These are phyloP conservation scores for Drosophila incognita DNA, from an alignment of 2,888 invertebrate genomes.

Conservation along the genomic window DNA sequence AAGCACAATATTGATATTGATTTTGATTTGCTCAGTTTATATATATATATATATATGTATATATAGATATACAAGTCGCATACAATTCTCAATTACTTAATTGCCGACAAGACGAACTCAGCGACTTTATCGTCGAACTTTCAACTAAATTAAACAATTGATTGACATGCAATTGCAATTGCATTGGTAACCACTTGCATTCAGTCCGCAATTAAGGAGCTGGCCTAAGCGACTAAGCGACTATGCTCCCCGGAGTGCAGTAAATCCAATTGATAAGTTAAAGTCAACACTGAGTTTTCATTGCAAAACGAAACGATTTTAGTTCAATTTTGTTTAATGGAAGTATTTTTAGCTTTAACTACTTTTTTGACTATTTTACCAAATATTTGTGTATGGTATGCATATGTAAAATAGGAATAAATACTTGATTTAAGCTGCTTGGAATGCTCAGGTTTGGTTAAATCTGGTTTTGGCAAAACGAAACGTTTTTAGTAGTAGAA, in stretches of 20 bases:
- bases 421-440: neutral
- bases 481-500: neutral
- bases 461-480: neutral
- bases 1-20: conserved; percentile 77
- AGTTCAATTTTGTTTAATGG: neutral
- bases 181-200: conserved; percentile 20
- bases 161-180: conserved; percentile 43
- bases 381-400: too few species aligned
- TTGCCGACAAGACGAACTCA: conserved; percentile 40
- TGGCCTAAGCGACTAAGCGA: conserved; percentile 8
- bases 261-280: neutral
- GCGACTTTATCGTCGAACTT: conserved; percentile 14
- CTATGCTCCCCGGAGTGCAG: neutral
- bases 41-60: neutral
- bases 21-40: conserved; percentile 50
- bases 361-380: neutral
- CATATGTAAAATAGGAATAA: neutral
- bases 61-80: conserved; percentile 13
- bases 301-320: neutral
- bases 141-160: conserved; percentile 66
- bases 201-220: conserved; percentile 17
- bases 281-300: neutral
- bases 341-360: neutral
- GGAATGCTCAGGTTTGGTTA: neutral
- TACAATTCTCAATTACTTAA: conserved; percentile 70